Base-by-base conservation (phyloP, 2,888 invertebrate genomes). In the Rhyacophila evoluta region DNA sequence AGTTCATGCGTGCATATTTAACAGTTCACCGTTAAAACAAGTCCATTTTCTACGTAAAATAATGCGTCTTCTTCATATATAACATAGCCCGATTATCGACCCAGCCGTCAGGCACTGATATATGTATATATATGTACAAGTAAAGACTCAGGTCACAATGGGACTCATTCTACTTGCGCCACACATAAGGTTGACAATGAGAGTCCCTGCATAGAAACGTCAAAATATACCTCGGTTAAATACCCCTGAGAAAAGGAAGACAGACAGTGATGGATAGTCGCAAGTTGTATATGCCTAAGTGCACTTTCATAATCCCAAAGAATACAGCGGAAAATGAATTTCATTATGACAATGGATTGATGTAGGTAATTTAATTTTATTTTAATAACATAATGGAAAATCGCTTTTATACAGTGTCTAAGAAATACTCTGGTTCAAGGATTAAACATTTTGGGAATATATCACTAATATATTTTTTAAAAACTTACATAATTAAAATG, bases 201-300 rank as follows among this genome's bases (percentile, higher is more conserved):
- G 55, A 55, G 25, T 25, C 55, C 55, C 55, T 55, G 55, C 55
- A 55, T 55, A 55, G 19, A 55, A 55, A 55, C 55, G 55, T 55
- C 25, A 55, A 55, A 55, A 55, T 55, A 55, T 55, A 55, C 55
- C 55, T 55, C 55, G 10, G 55, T 55, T 55, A 19, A 55, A 55
- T 55, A 55, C 55, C 55, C 55, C 55, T 55, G 55, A 55, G 55
- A 19, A 55, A 55, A 55, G 55, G 55, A 55, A 55, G 55, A 55
- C 25, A 55, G 55, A 55, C 55, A 55, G 55, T 55, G 55, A 55
- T 55, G 55, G 55, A 55, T 55, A 55, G 55, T 55, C 19, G 55
- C 19, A 55, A 55, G 55, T 19, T 25, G 10, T 55, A 25, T 55
- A 55, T 19, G 55, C 55, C 55, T 55, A 55, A 19, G 55, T 55